Evolutionary conservation across 2,888 invertebrate genomes (phyloP).

Genomic region (Sphaerophoria rueppellii): DNA sequence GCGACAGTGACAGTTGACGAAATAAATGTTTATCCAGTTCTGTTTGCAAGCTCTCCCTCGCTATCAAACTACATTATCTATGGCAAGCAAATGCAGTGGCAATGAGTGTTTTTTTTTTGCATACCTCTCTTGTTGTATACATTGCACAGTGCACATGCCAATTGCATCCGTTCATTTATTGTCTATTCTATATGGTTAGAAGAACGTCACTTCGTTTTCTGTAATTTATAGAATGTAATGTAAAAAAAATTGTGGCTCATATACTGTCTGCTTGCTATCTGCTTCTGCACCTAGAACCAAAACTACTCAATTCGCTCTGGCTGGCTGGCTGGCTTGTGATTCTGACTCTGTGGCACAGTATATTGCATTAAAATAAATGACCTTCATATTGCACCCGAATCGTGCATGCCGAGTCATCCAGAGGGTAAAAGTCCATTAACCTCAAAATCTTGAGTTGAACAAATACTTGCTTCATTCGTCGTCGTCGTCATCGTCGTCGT

Average conservation of each 20-base stretch:
- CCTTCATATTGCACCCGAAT: constrained; percentile 74
- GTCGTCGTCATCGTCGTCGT: constrained; percentile 7
- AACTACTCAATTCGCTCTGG: too few relatives aligned
- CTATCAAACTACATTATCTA: neutral
- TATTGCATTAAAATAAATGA: constrained; percentile 72
- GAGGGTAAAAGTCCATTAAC: constrained; percentile 74
- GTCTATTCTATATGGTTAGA: constrained; percentile 32
- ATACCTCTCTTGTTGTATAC: neutral
- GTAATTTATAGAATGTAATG: constrained; percentile 1
- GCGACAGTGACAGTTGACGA: constrained; percentile 9
- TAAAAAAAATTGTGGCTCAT: neutral
- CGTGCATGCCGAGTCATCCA: constrained; percentile 73
- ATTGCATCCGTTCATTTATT: constrained; percentile 56
- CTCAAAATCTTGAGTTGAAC: constrained; percentile 72
- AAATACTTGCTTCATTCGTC: constrained; percentile 36
- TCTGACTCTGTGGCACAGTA: constrained; percentile 48
- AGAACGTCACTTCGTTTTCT: constrained; percentile 34
- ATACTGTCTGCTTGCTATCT: constrained; percentile 6
- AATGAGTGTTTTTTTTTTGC: constrained; percentile 7
- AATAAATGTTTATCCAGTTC: constrained; percentile 12
- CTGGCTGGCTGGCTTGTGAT: too few relatives aligned
- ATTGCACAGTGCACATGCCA: constrained; percentile 63
- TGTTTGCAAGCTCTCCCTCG: neutral
- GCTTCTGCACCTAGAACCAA: neutral
- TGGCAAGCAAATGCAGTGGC: constrained; percentile 19